Evolutionary conservation across 2,797 vertebrate genomes (phyloP).

Genomic region (Gouania willdenowi): DNA sequence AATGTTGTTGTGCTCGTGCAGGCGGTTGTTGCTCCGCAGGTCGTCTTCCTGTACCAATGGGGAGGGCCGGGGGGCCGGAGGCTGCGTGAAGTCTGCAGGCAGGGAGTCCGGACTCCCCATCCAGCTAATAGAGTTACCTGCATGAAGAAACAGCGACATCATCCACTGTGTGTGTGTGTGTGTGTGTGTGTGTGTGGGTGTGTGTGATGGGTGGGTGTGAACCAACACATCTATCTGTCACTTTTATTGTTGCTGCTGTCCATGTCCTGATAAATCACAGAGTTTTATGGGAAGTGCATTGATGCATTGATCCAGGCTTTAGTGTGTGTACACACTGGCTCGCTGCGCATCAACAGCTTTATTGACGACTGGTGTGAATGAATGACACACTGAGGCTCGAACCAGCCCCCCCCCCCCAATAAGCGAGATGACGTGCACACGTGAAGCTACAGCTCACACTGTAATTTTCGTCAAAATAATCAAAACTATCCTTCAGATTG

Average conservation of each 20-base stretch:
- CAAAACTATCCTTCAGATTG: too few relatives aligned
- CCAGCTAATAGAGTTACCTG: constrained; percentile 75
- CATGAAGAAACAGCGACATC: constrained; percentile 26
- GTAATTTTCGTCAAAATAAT: too few relatives aligned
- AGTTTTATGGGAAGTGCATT: constrained; percentile 48
- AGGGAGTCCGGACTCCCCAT: constrained; percentile 64
- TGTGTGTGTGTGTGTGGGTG: not conserved
- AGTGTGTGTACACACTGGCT: constrained; percentile 44
- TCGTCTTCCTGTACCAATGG: constrained; percentile 64
- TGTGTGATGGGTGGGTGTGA: constrained; percentile 20
- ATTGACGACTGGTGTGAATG: constrained; percentile 47
- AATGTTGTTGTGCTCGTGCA: constrained; percentile 65
- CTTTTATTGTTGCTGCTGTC: constrained; percentile 53
- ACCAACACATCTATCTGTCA: constrained; percentile 55
- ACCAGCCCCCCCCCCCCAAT: not conserved
- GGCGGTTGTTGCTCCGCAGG: constrained; percentile 62
- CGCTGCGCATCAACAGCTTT: constrained; percentile 35
- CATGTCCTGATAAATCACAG: constrained; percentile 40
- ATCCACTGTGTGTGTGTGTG: constrained; percentile 3
- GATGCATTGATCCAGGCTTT: constrained; percentile 40
- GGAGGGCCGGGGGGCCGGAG: constrained; percentile 64
- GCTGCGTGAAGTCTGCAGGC: constrained; percentile 61
- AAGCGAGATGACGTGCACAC: too few relatives aligned
- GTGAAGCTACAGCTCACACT: constrained; percentile 18
- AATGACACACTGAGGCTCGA: constrained; percentile 28